Conservation (phyloP, 2,888 invertebrate genomes). For the Eristalis pertinax region DNA sequence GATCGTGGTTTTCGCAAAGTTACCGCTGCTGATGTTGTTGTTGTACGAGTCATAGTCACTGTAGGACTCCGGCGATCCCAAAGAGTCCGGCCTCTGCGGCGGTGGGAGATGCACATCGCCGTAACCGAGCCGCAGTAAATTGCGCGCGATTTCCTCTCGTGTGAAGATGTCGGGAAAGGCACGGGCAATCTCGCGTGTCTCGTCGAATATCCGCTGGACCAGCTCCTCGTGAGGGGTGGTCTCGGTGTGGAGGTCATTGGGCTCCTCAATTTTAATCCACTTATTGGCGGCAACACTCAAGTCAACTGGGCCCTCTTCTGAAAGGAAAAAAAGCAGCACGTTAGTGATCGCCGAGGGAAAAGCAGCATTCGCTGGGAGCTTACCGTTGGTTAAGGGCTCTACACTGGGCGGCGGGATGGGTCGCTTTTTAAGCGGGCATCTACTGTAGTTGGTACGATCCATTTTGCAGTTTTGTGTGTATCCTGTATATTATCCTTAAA, state of each 20-base stretch:
- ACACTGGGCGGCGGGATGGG: conserved; percentile 75
- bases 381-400: conserved; percentile 76
- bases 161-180: conserved; percentile 80
- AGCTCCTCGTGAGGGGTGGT: conserved; percentile 74
- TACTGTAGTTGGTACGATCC: conserved; percentile 80
- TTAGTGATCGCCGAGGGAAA: background rate
- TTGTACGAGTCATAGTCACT: conserved; percentile 74
- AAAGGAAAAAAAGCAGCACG: background rate
- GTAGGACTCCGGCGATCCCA: conserved; percentile 77
- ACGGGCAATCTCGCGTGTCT: conserved; percentile 79
- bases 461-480: conserved; percentile 68
- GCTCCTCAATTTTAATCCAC: conserved; percentile 27
- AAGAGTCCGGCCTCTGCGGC: conserved; percentile 62
- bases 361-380: conserved; percentile 38
- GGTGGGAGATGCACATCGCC: conserved; percentile 76
- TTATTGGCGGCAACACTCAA: conserved; percentile 75
- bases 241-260: conserved; percentile 33
- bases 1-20: conserved; percentile 76
- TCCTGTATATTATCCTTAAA: background rate
- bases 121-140: conserved; percentile 78
- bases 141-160: conserved; percentile 79
- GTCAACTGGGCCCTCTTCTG: conserved; percentile 80
- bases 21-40: conserved; percentile 77
- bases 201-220: conserved; percentile 79
- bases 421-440: conserved; percentile 80